Evolutionary conservation across 2,888 invertebrate species (phyloP).

Genomic region (Euplexia lucipara): DNA sequence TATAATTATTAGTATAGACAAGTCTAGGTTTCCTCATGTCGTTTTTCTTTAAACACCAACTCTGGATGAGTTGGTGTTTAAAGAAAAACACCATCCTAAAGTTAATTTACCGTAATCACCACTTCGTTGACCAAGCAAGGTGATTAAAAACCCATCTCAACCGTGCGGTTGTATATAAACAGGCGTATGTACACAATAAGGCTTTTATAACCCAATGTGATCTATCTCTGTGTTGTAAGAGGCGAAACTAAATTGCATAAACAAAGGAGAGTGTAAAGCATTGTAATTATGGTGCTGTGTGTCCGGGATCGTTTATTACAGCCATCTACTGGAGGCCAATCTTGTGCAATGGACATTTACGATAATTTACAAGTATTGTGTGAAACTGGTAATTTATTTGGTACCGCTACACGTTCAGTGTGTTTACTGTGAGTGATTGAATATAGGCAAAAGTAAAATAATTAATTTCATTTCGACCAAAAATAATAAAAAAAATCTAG

Average conservation of each 20-base stretch:
- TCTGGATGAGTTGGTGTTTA: too few relatives aligned
- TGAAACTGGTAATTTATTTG: conserved; percentile 18
- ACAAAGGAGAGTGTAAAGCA: conserved; percentile 33
- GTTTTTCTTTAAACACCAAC: too few relatives aligned
- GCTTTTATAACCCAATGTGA: background rate
- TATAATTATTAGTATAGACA: too few relatives aligned
- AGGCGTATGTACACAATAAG: background rate
- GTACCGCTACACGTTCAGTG: background rate
- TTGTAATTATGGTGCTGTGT: conserved; percentile 25
- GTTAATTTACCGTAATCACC: too few relatives aligned
- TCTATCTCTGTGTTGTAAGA: background rate
- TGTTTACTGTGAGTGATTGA: too few relatives aligned
- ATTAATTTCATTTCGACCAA: too few relatives aligned
- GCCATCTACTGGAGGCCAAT: conserved; percentile 31
- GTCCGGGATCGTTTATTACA: conserved; percentile 2
- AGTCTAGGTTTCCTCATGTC: too few relatives aligned
- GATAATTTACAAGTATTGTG: conserved; percentile 38
- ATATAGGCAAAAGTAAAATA: too few relatives aligned
- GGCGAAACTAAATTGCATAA: conserved; percentile 12
- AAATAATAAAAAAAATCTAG: too few relatives aligned
- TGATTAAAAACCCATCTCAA: too few relatives aligned
- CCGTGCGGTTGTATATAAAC: background rate
- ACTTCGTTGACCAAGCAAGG: background rate
- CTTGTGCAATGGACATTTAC: conserved; percentile 30
- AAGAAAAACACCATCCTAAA: too few relatives aligned